Evolutionary conservation across 1,140 invertebrate genomes (phyloP), one percentile per base, ranked within the genome.

Genomic region (Musca vetustissima): DNA sequence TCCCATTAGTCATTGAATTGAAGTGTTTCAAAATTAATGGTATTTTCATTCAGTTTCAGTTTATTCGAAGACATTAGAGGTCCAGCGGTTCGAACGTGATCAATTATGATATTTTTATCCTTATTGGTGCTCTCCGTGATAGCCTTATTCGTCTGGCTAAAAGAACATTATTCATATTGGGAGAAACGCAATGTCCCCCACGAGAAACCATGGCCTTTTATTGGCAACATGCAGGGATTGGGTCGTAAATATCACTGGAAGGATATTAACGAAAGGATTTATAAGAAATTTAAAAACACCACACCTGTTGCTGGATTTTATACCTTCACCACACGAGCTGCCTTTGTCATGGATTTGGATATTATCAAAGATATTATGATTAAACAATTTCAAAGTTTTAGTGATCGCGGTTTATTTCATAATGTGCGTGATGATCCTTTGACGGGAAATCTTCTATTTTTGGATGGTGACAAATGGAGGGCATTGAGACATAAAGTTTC

Each of bases 401-500:
- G 83, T 57, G 84, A 86, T 70, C 76, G 83, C 9, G 84, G 84
- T 70, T 76, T 85, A 57, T 84, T 78, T 72, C 75, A 73, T 8
- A 83, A 83, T 64, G 83, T 83, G 11, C 74, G 83, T 1, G 76
- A 85, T 55, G 86, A 88, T 69, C 82, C 87, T 11, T 59, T 88
- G 17, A 79, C 81, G 7, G 83, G 77, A 22, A 84, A 87, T 73
- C 72, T 88, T 13, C 84, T 88, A 36, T 83, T 83, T 36, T 74
- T 85, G 57, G 81, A 83, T 67, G 87, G 86, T 9, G 80, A 84
- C 13, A 79, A 83, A 22, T 91, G 89, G 89, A 85, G 85, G 59
- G 76, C 84, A 47, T 81, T 90, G 36, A 80, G 89, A 55, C 81
- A 84, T 8, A 86, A 89, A 68, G 81, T 90, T 24, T 87, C 87